Evolutionary conservation across 2,113 vertebrate genomes (phyloP).

Genomic region (Anthoscopus minutus): DNA sequence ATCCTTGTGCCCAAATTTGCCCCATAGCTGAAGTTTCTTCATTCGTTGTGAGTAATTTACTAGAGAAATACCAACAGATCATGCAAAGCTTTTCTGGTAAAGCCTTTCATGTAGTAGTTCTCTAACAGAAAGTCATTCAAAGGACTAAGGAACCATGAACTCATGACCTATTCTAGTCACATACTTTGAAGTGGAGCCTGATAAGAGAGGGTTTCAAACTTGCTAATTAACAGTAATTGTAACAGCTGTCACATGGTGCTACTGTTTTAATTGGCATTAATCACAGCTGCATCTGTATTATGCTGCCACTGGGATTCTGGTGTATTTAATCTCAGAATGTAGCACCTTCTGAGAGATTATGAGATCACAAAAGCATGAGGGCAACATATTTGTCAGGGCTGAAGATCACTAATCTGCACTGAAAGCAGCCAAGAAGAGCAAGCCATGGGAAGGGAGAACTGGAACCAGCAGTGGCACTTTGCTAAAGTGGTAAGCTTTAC

Average conservation of each 20-base stretch:
- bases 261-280: conserved; percentile 51
- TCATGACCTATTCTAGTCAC: not conserved
- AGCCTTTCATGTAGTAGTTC: not conserved
- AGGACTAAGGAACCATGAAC: not conserved
- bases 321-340: conserved; percentile 63
- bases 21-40: not conserved
- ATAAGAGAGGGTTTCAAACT: conserved; percentile 27
- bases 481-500: not conserved
- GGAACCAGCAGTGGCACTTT: not conserved
- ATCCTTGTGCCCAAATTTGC: not conserved
- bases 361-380: conserved; percentile 53
- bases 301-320: conserved; percentile 15
- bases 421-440: not conserved
- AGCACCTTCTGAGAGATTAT: conserved; percentile 51
- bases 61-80: not conserved
- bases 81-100: not conserved
- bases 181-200: conserved; percentile 7
- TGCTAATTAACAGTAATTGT: conserved; percentile 62
- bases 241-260: conserved; percentile 55
- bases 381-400: conserved; percentile 41
- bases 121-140: not conserved
- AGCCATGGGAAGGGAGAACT: not conserved
- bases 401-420: conserved; percentile 27
- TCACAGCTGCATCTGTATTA: conserved; percentile 11
- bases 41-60: not conserved